A percentile compares a stretch with the other conserved stretches of the same genome.
phyloP scores from a whole-genome alignment of 53 echinoderm and acorn worm species.

The Paracentrotus lividus region DNA sequence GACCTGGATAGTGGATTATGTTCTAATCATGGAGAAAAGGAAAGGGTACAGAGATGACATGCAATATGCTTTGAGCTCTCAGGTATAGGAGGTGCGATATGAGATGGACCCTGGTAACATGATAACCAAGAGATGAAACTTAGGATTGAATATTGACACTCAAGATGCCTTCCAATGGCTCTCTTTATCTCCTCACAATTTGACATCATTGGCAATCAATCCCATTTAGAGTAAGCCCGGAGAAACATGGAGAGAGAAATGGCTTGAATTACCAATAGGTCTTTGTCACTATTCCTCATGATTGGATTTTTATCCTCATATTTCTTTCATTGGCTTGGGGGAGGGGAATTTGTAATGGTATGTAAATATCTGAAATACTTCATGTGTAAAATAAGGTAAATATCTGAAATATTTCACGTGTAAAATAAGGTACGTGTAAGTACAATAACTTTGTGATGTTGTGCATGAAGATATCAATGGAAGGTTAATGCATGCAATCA shows the following conservation, averaged over 20 bases:
- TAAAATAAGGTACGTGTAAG: no score
- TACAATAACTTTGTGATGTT: no score
- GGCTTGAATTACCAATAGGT: not conserved
- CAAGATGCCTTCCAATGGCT: conserved; percentile 38
- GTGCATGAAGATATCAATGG: no score
- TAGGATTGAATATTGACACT: conserved; percentile 60
- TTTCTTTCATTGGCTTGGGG: not conserved
- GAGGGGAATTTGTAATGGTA: not conserved
- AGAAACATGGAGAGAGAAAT: not conserved
- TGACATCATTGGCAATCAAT: conserved; percentile 60
- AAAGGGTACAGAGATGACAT: not conserved
- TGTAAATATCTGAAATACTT: not conserved
- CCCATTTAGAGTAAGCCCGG: conserved; percentile 48
- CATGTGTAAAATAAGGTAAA: not conserved
- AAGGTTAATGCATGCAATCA: no score
- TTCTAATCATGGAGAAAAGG: not conserved
- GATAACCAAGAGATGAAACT: conserved; percentile 39
- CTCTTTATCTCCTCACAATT: conserved; percentile 30
- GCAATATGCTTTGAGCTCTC: conserved; percentile 52
- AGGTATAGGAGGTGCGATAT: conserved; percentile 1
- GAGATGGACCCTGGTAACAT: conserved; percentile 13
- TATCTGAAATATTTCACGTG: not conserved
- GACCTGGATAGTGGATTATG: not conserved
- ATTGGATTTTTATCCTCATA: not conserved
- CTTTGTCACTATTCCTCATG: not conserved